Evolutionary conservation across 2,888 invertebrate species (phyloP), one percentile per base, ranked within the genome.

Genomic region (Dioctria rufipes): DNA sequence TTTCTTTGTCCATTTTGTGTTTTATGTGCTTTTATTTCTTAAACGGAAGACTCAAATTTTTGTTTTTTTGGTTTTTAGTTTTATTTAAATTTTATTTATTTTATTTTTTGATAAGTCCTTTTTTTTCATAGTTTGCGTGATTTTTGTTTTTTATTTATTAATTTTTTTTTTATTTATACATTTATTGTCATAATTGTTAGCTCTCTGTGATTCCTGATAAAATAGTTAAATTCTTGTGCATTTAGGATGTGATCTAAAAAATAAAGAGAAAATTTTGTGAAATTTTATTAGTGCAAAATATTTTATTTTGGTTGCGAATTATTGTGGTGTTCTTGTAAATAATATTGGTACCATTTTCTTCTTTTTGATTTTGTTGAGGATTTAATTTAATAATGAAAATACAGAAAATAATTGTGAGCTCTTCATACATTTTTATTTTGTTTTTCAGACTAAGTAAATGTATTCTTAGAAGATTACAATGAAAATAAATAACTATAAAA

Each of bases 1-100:
- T 82, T 80, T 81, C 80, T 69, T 81, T 81, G 54, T 81, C 80
- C 80, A 81, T 82, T 80, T 67, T 25, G 25, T 25, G 25, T 25
- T 25, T 61, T 78, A 25, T 43, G 5, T 61, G n/a, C 40, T 80
- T 78, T 49, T 69, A 51, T 65, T 67, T 71, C 11, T 42, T 65
- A 40, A 67, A 61, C 43, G 51, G 58, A 25, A 79, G 51, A 71
- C 80, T 75, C 61, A 60, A 75, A 9, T 71, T 69, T 78, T 60
- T n/a, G n/a, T n/a, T n/a, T n/a, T n/a, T n/a, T n/a, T n/a, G n/a
- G n/a, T n/a, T n/a, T 37, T 75, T 80, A n/a, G 39, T 39, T 71
- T 80, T 71, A 25, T 73, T 78, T 25, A 25, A 1, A 1, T 25
- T 25, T 25, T 25, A 25, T 25, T 25, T 25, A 25, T 25, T 25